Evolutionary conservation across 2,113 vertebrate genomes (phyloP), one percentile per base, ranked within the genome.

Genomic region (Etia nguti): DNA sequence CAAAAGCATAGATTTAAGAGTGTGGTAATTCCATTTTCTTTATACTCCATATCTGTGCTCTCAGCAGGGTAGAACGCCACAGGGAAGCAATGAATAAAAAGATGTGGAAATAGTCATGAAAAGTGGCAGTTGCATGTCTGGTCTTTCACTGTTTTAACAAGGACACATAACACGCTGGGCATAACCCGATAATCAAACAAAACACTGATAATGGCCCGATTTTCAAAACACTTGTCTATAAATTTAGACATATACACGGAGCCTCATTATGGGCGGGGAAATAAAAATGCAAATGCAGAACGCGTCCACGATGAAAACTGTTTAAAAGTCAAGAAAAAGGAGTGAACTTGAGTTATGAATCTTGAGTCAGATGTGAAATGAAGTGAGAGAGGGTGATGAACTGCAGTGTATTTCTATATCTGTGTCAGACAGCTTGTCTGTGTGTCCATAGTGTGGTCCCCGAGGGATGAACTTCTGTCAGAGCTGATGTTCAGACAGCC

Each of bases 11-110:
- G 83, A 88, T 90, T 92, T 86, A 26, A 79, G 81, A 91, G 50
- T 70, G 68, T 34, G 82, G 70, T 83, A 86, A 91, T 93, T 92
- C 77, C 38, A 86, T 90, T 92, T 92, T 62, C 83, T 91, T 90
- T 75, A 81, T 56, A 80, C 59, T 89, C 59, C 60, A 82, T 87
- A 84, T 92, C 79, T 75, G 50, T 81, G 90, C 89, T 86, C 77
- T 81, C 83, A 85, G 81, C 81, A 80, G 86, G 68, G 52, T 22
- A 34, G 11, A 48, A 16, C 5, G 5, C 81, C 81, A 57, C 85
- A 87, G 50, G 79, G 70, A 75, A 70, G 59, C 5, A 6, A 83
- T 81, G 55, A 90, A 92, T 85, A 84, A 52, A 94, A 12, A 54
- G 60, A 88, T 22, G 52, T 54, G 11, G 59, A 88, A 88, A 73